Evolutionary conservation across 2,888 invertebrate genomes (phyloP).

Genomic region (Eubasilissa splendida): DNA sequence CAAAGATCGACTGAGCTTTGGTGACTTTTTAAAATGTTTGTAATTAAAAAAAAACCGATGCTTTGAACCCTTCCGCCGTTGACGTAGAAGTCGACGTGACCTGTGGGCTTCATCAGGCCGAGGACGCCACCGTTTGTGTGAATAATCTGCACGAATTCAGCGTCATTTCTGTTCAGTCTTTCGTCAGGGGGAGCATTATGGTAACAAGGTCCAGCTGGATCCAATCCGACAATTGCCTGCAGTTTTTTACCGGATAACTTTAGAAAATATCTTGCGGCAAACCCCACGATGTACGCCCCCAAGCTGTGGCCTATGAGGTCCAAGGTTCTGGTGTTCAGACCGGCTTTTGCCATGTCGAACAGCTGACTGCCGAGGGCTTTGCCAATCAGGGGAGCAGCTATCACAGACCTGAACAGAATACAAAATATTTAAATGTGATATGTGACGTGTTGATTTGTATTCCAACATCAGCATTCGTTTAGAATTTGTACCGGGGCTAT

Average conservation of each 20-base stretch:
- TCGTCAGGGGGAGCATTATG: not conserved
- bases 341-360: not conserved
- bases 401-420: not conserved
- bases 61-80: conserved; percentile 54
- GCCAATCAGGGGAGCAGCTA: conserved; percentile 13
- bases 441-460: not conserved
- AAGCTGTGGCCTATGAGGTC: conserved; percentile 68
- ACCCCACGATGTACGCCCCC: conserved; percentile 67
- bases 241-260: conserved; percentile 61
- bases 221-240: conserved; percentile 26
- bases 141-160: conserved; percentile 43
- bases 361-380: conserved; percentile 7
- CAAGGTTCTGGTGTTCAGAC: conserved; percentile 40
- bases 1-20: conserved; percentile 36
- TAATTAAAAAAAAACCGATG: not conserved
- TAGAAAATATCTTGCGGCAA: conserved; percentile 64
- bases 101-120: conserved; percentile 45
- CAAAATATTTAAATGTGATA: not conserved
- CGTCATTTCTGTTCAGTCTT: conserved; percentile 33
- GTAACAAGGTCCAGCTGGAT: conserved; percentile 47
- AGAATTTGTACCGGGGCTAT: too few species aligned
- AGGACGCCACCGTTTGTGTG: conserved; percentile 51
- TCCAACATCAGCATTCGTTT: too few species aligned
- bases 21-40: conserved; percentile 37
- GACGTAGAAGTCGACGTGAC: conserved; percentile 52